Conservation (phyloP, 2,113 vertebrate genomes). For the Limnothrissa miodon region DNA sequence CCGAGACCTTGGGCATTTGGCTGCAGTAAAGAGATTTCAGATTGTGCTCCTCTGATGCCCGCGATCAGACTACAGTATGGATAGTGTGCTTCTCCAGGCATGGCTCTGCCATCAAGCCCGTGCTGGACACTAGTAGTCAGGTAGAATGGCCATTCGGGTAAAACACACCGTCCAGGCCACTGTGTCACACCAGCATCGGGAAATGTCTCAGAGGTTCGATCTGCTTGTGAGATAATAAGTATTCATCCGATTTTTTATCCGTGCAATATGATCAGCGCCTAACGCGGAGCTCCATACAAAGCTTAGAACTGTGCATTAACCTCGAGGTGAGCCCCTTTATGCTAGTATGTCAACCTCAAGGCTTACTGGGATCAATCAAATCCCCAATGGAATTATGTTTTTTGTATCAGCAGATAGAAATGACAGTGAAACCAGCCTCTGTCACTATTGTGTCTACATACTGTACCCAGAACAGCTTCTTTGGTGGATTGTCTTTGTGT, state of each 20-base stretch:
- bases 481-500: background rate
- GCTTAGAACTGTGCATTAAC: background rate
- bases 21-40: constrained; percentile 1
- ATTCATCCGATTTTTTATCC: background rate
- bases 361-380: constrained; percentile 1
- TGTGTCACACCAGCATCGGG: background rate
- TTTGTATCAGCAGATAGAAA: background rate
- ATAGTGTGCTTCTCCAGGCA: background rate
- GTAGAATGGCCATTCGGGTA: background rate
- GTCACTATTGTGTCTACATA: background rate
- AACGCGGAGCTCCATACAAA: background rate
- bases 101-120: background rate
- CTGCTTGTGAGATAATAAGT: background rate
- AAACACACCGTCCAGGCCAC: background rate
- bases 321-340: background rate
- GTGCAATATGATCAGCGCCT: background rate
- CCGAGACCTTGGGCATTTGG: background rate
- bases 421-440: background rate
- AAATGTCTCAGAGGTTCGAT: background rate
- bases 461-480: background rate
- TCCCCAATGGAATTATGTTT: background rate
- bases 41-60: background rate
- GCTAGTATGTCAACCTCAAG: background rate
- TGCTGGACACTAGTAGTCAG: background rate
- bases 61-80: background rate